Evolutionary conservation across 2,888 invertebrate genomes (phyloP).

Genomic region (Tiphia femorata): DNA sequence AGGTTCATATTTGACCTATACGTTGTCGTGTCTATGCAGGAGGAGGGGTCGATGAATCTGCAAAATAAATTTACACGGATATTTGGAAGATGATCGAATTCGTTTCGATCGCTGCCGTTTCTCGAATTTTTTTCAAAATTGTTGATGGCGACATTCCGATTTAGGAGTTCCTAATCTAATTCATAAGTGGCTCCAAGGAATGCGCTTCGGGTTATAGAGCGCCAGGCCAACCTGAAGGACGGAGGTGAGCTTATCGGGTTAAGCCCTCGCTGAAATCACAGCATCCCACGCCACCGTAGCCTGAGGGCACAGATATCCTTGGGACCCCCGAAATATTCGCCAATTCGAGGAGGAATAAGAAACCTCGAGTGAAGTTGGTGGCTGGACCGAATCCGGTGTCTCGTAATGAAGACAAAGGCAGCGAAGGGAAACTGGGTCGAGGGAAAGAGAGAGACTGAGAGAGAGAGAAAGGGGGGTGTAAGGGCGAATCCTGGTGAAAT

Average conservation of each 20-base stretch:
- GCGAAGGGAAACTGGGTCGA: neutral
- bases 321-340: conserved; percentile 33
- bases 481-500: no score
- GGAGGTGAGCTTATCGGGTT: conserved; percentile 35
- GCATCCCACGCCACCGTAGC: neutral
- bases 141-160: conserved; percentile 9
- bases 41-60: no score
- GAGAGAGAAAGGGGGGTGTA: conserved; percentile 8
- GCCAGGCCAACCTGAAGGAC: conserved; percentile 19
- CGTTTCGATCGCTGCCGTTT: no score
- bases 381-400: conserved; percentile 30
- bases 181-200: conserved; percentile 17
- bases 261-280: conserved; percentile 38
- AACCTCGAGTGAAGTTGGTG: conserved; percentile 20
- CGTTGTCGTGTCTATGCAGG: no score
- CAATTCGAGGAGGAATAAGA: conserved; percentile 25
- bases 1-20: no score
- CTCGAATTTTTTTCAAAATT: conserved; percentile 8
- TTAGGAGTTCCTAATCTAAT: conserved; percentile 16
- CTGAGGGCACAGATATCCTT: conserved; percentile 15
- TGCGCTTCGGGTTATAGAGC: conserved; percentile 4
- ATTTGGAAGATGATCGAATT: no score
- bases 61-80: no score
- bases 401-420: conserved; percentile 46
- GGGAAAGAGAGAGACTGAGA: conserved; percentile 14